Conservation (phyloP, 2,113 vertebrate genomes). For the Antigone vipio region DNA sequence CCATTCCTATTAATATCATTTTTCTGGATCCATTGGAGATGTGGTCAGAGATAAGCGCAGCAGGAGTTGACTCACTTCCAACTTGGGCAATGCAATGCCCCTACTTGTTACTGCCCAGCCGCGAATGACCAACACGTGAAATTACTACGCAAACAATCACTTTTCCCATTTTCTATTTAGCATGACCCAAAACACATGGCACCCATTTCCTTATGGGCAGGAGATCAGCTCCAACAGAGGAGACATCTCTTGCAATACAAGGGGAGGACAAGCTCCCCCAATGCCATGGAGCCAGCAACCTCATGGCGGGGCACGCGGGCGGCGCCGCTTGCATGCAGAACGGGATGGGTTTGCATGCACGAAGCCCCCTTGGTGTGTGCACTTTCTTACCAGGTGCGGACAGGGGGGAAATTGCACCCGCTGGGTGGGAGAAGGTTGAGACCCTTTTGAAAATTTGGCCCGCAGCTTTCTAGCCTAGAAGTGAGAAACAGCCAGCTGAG, state of each 20-base stretch:
- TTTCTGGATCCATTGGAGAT: not conserved
- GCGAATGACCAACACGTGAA: fast-evolving
- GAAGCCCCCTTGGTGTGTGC: not conserved
- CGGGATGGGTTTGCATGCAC: not conserved
- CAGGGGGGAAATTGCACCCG: slow-evolving; percentile 11
- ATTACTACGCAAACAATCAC: not conserved
- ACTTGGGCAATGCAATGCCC: not conserved
- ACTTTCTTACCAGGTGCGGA: slow-evolving; percentile 28
- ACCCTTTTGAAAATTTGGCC: slow-evolving; percentile 48
- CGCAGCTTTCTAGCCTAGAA: slow-evolving; percentile 49
- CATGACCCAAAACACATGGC: not conserved
- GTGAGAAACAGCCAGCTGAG: slow-evolving; percentile 47
- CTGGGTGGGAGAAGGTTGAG: slow-evolving; percentile 44
- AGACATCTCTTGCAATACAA: fast-evolving
- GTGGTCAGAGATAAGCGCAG: not conserved
- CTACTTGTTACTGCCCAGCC: not conserved
- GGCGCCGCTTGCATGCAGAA: not conserved
- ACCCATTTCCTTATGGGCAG: not conserved
- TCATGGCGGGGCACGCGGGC: fast-evolving
- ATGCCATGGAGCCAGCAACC: not conserved
- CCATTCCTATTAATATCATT: not conserved
- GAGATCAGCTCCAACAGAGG: not conserved
- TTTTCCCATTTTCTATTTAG: not conserved
- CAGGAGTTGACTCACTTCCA: not conserved
- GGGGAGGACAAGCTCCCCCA: not conserved